phyloP scores from a whole-genome alignment of 2,888 invertebrate genomes.

The Ecdyonurus torrentis region DNA sequence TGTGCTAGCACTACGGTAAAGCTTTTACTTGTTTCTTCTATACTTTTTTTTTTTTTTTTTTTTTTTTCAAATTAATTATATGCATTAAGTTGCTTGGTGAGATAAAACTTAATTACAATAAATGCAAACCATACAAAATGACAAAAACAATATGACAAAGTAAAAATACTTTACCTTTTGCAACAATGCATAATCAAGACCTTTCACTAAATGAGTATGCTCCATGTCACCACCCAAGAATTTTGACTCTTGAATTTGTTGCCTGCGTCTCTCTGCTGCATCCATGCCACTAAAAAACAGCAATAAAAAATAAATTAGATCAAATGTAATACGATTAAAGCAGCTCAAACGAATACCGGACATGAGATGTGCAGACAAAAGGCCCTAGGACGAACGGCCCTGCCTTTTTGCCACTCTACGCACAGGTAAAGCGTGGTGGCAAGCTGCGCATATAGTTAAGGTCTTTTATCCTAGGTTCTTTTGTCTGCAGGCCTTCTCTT shows the following conservation, averaged over 20 bases:
- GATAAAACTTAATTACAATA: neutral
- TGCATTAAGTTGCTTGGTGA: too few species aligned
- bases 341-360: too few species aligned
- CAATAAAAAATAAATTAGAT: neutral
- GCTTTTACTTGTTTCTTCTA: too few species aligned
- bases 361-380: too few species aligned
- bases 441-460: too few species aligned
- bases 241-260: constrained; percentile 95
- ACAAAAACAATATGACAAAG: neutral
- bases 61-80: constrained; percentile 1
- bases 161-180: constrained; percentile 69
- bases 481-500: neutral
- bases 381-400: too few species aligned
- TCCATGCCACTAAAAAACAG: constrained; percentile 36
- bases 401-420: too few species aligned
- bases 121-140: neutral
- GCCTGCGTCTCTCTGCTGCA: constrained; percentile 84
- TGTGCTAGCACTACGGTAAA: too few species aligned
- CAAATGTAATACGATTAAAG: neutral
- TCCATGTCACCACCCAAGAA: constrained; percentile 99
- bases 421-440: too few species aligned
- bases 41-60: too few species aligned
- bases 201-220: constrained; percentile 99
- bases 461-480: neutral
- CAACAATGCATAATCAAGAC: constrained; percentile 77